These are phyloP conservation scores for Zosterops lateralis DNA, from an alignment of 2,113 vertebrate genomes.

Conservation along the genomic window DNA sequence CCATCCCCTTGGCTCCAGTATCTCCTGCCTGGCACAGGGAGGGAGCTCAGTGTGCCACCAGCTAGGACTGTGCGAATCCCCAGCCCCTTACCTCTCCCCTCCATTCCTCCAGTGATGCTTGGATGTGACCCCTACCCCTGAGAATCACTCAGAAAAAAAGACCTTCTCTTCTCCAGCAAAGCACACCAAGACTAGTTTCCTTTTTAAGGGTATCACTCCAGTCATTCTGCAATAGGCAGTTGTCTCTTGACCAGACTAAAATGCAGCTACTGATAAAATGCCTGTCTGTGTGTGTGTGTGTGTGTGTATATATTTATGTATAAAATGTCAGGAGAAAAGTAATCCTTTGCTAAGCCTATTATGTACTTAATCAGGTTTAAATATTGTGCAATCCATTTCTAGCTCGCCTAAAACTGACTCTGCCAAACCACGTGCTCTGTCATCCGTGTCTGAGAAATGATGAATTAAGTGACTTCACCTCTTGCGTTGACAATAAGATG, in stretches of 20 bases:
- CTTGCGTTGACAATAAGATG: neutral
- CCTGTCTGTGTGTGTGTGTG: neutral
- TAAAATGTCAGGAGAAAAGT: slow-evolving; percentile 49
- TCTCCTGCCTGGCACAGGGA: neutral
- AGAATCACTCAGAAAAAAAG: neutral
- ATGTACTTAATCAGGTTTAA: slow-evolving; percentile 62
- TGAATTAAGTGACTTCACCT: slow-evolving; percentile 35
- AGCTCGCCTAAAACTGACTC: slow-evolving; percentile 41
- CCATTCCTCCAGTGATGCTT: neutral
- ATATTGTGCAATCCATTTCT: slow-evolving; percentile 49
- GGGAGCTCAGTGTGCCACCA: neutral
- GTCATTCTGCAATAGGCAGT: neutral
- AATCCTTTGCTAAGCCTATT: slow-evolving; percentile 48
- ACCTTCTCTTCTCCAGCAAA: neutral
- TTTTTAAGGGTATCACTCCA: neutral
- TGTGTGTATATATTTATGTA: slow-evolving; percentile 3
- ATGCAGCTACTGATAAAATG: slow-evolving; percentile 8
- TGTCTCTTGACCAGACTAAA: neutral
- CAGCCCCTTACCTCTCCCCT: neutral
- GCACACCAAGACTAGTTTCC: neutral
- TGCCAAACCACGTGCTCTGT: slow-evolving; percentile 48
- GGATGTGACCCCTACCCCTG: neutral
- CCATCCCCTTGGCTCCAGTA: neutral
- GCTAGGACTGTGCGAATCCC: neutral
- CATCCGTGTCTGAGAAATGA: slow-evolving; percentile 12